phyloP scores from a whole-genome alignment of 2,888 invertebrate genomes.

The Apamea anceps region DNA sequence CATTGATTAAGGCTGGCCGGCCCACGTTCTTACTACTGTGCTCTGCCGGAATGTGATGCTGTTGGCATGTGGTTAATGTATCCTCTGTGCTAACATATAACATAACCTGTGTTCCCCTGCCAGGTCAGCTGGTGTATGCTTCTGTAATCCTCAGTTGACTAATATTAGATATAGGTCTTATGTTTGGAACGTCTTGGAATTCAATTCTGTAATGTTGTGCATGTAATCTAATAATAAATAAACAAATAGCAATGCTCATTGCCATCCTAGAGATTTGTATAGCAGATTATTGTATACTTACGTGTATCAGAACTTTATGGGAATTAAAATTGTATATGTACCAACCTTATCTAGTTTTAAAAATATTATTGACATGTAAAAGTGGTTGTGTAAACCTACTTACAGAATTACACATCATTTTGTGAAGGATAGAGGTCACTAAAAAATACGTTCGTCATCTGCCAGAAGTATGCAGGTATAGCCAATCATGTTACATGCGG shows the following conservation, averaged over 20 bases:
- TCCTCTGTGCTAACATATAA: not conserved
- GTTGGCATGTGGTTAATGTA: constrained; percentile 3
- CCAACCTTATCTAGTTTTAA: not conserved
- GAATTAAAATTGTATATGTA: not conserved
- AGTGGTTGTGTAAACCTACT: not conserved
- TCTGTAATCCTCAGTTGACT: not conserved
- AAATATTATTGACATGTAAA: not conserved
- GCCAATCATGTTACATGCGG: constrained; percentile 65
- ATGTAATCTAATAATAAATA: no score
- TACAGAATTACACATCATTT: no score
- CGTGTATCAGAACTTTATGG: not conserved
- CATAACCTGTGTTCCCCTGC: not conserved
- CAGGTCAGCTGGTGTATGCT: not conserved
- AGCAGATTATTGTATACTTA: not conserved
- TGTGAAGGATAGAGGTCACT: not conserved
- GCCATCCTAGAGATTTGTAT: not conserved
- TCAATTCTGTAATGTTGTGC: no score
- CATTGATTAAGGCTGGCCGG: constrained; percentile 47
- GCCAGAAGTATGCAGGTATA: constrained; percentile 54
- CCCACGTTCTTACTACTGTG: constrained; percentile 23
- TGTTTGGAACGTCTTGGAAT: not conserved
- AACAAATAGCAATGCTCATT: not conserved
- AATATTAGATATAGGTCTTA: not conserved
- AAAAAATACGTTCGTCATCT: not conserved
- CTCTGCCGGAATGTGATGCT: constrained; percentile 8